Percentiles rank a stretch among this genome's conserved stretches.
Conservation (phyloP, 1,140 invertebrate genomes). For the Xylocopa sonorina region DNA sequence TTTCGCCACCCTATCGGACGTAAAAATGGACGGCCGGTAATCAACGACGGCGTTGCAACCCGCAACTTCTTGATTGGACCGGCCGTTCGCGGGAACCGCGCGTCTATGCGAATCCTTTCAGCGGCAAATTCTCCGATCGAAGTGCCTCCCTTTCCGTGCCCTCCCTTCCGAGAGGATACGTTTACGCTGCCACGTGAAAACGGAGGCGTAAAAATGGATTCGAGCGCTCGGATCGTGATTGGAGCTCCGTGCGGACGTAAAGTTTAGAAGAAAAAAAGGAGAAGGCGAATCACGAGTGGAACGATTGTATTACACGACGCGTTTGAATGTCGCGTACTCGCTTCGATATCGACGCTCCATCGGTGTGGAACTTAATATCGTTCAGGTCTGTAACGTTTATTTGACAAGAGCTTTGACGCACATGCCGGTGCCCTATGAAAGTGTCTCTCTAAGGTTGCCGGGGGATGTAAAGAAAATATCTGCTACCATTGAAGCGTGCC, state of each 20-base stretch:
- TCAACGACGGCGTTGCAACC: conserved; percentile 36
- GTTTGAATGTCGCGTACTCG: not conserved
- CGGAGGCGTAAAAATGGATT: not conserved
- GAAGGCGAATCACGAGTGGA: not conserved
- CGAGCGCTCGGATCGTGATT: not conserved
- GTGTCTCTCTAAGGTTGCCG: conserved; percentile 25
- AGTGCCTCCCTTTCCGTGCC: too few species aligned
- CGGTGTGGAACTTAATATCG: conserved; percentile 44
- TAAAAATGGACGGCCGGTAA: conserved; percentile 53
- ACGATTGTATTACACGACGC: not conserved
- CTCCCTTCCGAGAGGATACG: too few species aligned
- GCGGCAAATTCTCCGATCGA: not conserved
- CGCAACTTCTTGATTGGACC: conserved; percentile 62
- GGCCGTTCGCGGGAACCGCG: conserved; percentile 30
- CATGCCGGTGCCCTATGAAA: conserved; percentile 9
- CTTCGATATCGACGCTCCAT: conserved; percentile 31
- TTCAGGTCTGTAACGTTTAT: conserved; percentile 45
- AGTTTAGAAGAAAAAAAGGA: not conserved
- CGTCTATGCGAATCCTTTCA: conserved; percentile 20
- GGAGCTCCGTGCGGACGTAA: too few species aligned
- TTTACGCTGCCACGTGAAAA: too few species aligned
- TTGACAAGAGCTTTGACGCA: conserved; percentile 50
- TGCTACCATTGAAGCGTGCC: conserved; percentile 41
- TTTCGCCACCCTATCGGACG: conserved; percentile 31
- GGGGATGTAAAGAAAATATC: conserved; percentile 51